Base-by-base conservation (phyloP, 2,113 vertebrate genomes). In the Pelvicachromis taeniatus region DNA sequence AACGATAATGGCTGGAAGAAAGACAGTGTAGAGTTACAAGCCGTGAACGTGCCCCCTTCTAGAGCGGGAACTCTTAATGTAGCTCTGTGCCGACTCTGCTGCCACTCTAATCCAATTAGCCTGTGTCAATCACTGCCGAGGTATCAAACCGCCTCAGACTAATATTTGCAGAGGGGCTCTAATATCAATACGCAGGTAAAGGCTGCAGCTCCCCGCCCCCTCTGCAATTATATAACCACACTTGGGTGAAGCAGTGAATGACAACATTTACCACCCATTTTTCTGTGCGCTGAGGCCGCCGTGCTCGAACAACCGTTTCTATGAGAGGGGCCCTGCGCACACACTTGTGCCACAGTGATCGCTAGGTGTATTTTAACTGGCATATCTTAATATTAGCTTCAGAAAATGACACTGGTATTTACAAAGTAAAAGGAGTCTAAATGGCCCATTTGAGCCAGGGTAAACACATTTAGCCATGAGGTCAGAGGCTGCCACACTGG, bases 401-500 rank as follows among this genome's bases (percentile, higher is more conserved):
- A 95, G 93, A 93, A 92, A 96, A 95, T 95, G 90, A 96, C 94
- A 93, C 91, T 88, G 83, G 88, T 94, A 92, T 95, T 95, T 95
- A 92, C 86, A 85, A 94, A 95, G 95, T 94, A 91, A 95, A 94
- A 94, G 78, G 89, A 94, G 88, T 92, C 93, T 95, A 96, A 96
- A 96, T 94, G 95, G 94, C 68, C 88, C 91, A 89, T 94, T 93
- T 94, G 93, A 96, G 98, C 97, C 97, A 97, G 96, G 91, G 95
- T 97, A 99, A 99, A 99, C 97, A 98, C 85, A 97, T 97, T 97
- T 96, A 96, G 97, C 97, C 92, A 97, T 98, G 97, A 97, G 97
- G 97, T 97, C 98, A 98, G 97, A 97, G 97, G 96, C 97, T 97
- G 97, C 97, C 95, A 96, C 96, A 95, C 94, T 94, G 93, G 96